Conservation (phyloP, 1,140 invertebrate genomes). For the Drosophila ogumai region DNA sequence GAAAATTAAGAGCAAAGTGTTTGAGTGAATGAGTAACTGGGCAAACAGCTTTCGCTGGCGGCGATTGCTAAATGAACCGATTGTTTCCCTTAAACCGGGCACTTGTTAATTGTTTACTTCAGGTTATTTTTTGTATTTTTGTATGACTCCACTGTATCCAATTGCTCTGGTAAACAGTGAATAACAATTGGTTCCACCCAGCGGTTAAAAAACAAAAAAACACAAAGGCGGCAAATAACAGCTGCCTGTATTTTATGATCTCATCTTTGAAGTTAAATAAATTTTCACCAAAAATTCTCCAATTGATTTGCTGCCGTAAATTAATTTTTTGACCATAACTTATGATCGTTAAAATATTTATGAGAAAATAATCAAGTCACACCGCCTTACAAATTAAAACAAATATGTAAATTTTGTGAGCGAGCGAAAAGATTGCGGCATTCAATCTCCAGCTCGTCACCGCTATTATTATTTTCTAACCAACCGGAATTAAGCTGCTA, state of each 20-base stretch:
- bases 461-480: conserved; percentile 42
- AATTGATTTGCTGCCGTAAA: conserved; percentile 3
- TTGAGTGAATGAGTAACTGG: conserved; percentile 19
- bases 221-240: not conserved
- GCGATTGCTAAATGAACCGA: conserved; percentile 29
- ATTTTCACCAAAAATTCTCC: not conserved
- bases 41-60: conserved; percentile 49
- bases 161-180: conserved; percentile 22
- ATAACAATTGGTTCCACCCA: conserved; percentile 2
- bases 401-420: conserved; percentile 11
- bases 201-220: not conserved
- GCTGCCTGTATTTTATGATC: not conserved
- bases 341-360: conserved; percentile 13
- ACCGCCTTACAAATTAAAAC: not conserved
- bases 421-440: conserved; percentile 13
- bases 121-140: not conserved
- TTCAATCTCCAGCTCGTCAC: conserved; percentile 46
- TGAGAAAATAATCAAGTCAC: conserved; percentile 1
- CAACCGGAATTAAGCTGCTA: conserved; percentile 37
- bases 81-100: conserved; percentile 8
- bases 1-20: conserved; percentile 18
- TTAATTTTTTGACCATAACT: not conserved
- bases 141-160: conserved; percentile 15
- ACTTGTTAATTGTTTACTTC: conserved; percentile 42
- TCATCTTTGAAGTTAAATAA: conserved; percentile 4